Evolutionary conservation across 1,140 invertebrate genomes (phyloP), one percentile per base, ranked within the genome.

Genomic region (Lordiphosa clarofinis): DNA sequence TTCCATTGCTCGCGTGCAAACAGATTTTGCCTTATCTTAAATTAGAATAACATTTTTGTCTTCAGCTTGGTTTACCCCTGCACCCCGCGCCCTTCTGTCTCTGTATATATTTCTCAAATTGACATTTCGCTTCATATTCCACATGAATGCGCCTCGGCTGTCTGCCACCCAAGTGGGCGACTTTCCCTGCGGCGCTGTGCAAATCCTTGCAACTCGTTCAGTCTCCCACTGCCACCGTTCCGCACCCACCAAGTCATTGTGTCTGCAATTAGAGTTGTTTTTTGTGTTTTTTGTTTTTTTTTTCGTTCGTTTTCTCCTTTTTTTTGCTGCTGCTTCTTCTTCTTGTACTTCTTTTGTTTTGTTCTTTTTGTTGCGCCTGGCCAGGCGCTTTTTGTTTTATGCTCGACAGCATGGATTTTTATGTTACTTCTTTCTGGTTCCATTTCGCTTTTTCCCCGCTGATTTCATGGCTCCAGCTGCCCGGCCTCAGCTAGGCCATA

Each of bases 61-160:
- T 71, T 81, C 33, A 55, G 76, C 61, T 46, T 37, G 38, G 38
- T 13, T 49, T 49, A 33, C 43, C 35, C 52, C 33, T 4, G 21
- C 39, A 55, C 38, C 24, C 24, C 36, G 2, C 24, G 2, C 2
- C 24, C 28, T 38, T 44, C 44, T 53, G 19, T 50, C 21, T 57
- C 12, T 24, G 10, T 70, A 57, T 71, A 62, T 68, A 58, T 64
- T 59, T 69, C 69, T 59, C 59, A 76, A 82, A 82, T 82, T 82
- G 76, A 82, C 76, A 82, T 82, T 82, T 82, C 78, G 78, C 78
- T 82, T 82, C 76, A 82, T 84, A 82, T 82, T 82, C 78, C 78
- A 76, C 76, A 82, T 82, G 76, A 82, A 82, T 82, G 78, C 76
- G 68, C 72, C 67, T 62, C 61, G 76, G 62, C 72, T 76, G 76